Evolutionary conservation across 2,113 vertebrate species (phyloP).

Genomic region (Herpetotheres cachinnans): DNA sequence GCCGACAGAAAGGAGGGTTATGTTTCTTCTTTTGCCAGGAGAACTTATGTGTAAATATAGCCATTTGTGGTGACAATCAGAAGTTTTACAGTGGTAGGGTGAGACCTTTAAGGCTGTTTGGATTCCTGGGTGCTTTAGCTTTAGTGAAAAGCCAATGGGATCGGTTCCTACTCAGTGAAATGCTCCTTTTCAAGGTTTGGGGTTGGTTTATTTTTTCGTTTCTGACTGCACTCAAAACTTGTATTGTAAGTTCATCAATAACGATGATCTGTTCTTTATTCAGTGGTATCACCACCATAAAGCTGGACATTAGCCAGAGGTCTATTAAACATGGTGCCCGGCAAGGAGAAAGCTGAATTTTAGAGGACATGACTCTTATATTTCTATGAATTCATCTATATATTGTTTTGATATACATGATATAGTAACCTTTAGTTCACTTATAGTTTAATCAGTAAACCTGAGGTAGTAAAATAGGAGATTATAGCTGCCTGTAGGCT

Average conservation of each 20-base stretch:
- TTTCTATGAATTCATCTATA: neutral
- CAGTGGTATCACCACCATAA: neutral
- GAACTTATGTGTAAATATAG: neutral
- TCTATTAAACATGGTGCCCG: accelerated
- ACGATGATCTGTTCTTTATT: neutral
- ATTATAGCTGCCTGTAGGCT: neutral
- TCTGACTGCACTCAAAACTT: neutral
- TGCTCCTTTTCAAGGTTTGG: neutral
- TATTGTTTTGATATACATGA: neutral
- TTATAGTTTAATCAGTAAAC: neutral
- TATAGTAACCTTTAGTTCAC: neutral
- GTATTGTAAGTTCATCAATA: neutral
- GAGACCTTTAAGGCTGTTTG: neutral
- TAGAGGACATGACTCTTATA: neutral
- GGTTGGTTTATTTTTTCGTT: neutral
- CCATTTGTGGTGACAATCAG: accelerated
- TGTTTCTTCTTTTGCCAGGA: neutral
- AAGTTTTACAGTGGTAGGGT: neutral
- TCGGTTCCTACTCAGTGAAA: neutral
- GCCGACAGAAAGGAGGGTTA: neutral
- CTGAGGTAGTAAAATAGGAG: neutral
- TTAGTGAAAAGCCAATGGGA: neutral
- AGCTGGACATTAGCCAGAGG: neutral
- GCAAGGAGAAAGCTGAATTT: neutral
- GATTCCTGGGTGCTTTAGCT: neutral